Evolutionary conservation across 2,797 vertebrate genomes (phyloP).

Genomic region (Loris lydekkerianus): DNA sequence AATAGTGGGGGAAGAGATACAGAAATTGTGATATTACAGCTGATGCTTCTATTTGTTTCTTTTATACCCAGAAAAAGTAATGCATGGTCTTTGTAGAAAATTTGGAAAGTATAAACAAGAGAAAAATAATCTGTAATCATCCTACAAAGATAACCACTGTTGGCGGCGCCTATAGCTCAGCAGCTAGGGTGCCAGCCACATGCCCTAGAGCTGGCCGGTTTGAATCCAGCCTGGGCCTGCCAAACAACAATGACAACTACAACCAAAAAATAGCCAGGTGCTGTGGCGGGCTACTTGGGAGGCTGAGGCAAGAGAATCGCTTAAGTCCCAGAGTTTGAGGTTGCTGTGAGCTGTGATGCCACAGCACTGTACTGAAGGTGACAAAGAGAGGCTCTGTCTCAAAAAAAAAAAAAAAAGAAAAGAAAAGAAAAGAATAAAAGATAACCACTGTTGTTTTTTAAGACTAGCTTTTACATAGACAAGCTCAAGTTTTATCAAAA

Average conservation of each 20-base stretch:
- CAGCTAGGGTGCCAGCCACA: too few relatives aligned
- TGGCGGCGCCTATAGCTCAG: neutral
- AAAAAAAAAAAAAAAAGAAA: too few relatives aligned
- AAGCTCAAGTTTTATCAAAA: neutral
- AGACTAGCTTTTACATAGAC: neutral
- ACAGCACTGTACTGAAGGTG: too few relatives aligned
- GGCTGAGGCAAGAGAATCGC: too few relatives aligned
- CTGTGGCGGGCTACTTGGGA: too few relatives aligned
- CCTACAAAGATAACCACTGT: neutral
- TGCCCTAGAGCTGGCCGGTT: too few relatives aligned
- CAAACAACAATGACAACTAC: too few relatives aligned
- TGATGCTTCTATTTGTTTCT: conserved; percentile 4
- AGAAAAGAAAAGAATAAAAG: neutral
- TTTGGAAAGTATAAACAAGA: conserved; percentile 28
- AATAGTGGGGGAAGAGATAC: neutral
- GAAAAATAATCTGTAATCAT: neutral
- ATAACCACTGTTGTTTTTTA: neutral
- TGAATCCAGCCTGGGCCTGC: too few relatives aligned
- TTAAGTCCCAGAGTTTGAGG: too few relatives aligned
- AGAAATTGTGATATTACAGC: neutral
- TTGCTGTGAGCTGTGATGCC: too few relatives aligned
- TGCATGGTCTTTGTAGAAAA: neutral
- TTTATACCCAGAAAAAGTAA: conserved; percentile 34
- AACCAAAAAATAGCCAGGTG: too few relatives aligned
- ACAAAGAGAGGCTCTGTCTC: too few relatives aligned